These are phyloP conservation scores for Heliornis fulica DNA, from an alignment of 2,113 vertebrate genomes.

Conservation along the genomic window DNA sequence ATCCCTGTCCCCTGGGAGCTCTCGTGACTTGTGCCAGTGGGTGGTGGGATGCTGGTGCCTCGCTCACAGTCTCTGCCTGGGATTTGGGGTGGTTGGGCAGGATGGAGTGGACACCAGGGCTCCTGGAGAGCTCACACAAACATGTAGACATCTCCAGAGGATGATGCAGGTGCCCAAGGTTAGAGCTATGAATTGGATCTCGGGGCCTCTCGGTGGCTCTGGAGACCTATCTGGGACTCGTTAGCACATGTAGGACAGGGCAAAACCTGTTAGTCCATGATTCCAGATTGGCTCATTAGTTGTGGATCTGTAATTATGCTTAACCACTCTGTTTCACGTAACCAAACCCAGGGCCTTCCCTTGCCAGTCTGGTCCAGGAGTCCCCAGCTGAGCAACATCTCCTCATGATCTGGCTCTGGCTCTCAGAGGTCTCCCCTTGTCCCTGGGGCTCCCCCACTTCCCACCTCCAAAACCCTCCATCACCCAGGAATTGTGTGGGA, in stretches of 20 bases:
- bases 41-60: neutral
- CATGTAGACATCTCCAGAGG: neutral
- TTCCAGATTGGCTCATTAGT: neutral
- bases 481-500: neutral
- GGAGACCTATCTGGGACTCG: neutral
- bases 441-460: neutral
- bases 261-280: neutral
- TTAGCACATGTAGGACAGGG: neutral
- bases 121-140: neutral
- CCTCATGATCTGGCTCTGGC: neutral
- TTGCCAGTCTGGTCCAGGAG: neutral
- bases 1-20: neutral
- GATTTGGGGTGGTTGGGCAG: neutral
- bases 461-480: neutral
- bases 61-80: neutral
- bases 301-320: neutral
- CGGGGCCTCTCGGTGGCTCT: neutral
- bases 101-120: neutral
- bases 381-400: neutral
- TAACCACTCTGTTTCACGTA: neutral
- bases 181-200: neutral
- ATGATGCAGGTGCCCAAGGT: neutral
- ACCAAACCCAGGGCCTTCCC: neutral
- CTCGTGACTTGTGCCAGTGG: neutral
- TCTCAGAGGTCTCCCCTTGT: neutral